Evolutionary conservation across 2,113 vertebrate genomes (phyloP).

Genomic region (Gopherus evgoodei): DNA sequence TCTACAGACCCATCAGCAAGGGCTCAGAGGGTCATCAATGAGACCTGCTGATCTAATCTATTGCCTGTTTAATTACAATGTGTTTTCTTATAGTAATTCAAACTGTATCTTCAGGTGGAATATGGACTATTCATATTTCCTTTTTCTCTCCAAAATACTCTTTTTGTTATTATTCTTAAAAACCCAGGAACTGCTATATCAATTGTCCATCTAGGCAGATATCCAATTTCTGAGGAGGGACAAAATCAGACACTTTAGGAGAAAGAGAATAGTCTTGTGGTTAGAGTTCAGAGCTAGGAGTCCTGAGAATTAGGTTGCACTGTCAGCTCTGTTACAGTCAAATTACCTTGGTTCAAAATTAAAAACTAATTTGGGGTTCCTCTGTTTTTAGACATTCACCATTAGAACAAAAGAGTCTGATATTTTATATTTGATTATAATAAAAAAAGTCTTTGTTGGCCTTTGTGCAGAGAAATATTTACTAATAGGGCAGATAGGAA

Average conservation of each 20-base stretch:
- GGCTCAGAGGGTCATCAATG: not conserved
- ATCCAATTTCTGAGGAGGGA: not conserved
- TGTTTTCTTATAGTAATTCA: not conserved
- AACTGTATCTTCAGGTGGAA: not conserved
- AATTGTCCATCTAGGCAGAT: not conserved
- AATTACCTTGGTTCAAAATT: not conserved
- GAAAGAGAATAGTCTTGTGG: not conserved
- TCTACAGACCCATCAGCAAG: not conserved
- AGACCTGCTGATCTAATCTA: not conserved
- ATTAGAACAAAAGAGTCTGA: not conserved
- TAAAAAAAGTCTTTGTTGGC: not conserved
- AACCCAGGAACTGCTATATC: not conserved
- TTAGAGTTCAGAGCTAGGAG: not conserved
- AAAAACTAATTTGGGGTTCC: not conserved
- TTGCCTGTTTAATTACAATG: not conserved
- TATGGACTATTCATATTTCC: not conserved
- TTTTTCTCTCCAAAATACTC: not conserved
- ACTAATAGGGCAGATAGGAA: not conserved
- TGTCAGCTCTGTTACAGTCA: rapidly evolving
- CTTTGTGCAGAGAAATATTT: not conserved
- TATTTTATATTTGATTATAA: not conserved
- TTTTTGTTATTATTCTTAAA: not conserved
- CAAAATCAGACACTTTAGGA: not conserved
- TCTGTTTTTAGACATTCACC: not conserved
- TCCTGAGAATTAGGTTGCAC: not conserved